A percentile compares a stretch with the other conserved stretches of the same genome.
These are phyloP conservation scores for Corella eumyota DNA, from an alignment of 23 tunicate species.

Conservation along the genomic window DNA sequence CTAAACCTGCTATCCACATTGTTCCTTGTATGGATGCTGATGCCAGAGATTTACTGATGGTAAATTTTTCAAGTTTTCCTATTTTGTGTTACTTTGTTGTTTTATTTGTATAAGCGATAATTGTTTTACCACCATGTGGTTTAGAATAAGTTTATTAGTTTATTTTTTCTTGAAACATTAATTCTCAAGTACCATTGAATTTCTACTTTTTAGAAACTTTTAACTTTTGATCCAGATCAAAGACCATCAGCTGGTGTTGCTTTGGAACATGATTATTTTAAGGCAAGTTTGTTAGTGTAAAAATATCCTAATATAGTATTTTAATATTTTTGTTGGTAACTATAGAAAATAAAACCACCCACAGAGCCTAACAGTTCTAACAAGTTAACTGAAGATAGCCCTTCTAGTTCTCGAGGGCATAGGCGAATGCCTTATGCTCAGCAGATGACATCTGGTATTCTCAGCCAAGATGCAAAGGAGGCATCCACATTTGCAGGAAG, in stretches of 20 bases:
- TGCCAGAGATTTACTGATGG: constrained; percentile 63
- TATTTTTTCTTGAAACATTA: no score
- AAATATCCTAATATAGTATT: not conserved
- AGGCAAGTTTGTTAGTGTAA: constrained; percentile 14
- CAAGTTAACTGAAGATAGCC: no score
- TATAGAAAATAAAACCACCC: not conserved
- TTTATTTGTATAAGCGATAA: no score
- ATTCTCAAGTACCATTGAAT: not conserved
- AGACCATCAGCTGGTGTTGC: constrained; percentile 38
- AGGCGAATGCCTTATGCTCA: constrained; percentile 42
- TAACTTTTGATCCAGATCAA: constrained; percentile 33
- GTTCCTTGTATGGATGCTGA: constrained; percentile 45
- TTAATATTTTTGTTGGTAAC: not conserved
- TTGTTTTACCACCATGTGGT: no score
- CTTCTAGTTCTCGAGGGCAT: constrained; percentile 4
- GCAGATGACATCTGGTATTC: no score
- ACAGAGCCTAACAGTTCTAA: no score
- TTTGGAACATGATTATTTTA: constrained; percentile 37
- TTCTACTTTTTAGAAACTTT: constrained; percentile 58
- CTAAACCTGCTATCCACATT: constrained; percentile 16
- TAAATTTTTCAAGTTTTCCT: constrained; percentile 3
- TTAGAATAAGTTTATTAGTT: no score
- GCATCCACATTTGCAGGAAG: constrained; percentile 5
- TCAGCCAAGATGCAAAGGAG: not conserved
- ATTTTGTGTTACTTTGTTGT: no score